Base-by-base conservation (phyloP, 2,888 invertebrate species). In the Andricus curvator region DNA sequence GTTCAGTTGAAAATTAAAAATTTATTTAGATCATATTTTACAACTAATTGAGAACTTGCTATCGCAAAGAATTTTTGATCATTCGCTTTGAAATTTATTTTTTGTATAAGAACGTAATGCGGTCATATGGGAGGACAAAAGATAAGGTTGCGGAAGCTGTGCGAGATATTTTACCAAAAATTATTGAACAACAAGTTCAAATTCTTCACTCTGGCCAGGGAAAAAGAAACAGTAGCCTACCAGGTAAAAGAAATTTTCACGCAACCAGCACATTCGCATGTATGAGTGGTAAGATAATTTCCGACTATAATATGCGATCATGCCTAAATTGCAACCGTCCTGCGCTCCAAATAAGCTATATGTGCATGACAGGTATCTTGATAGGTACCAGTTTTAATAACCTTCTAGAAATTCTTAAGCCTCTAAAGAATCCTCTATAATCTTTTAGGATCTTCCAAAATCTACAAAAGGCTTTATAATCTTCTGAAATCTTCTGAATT, bases 121-220 rank as follows among this genome's bases (percentile, higher is more conserved):
- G 13, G 13, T 41, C 67, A n/a, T 41, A 67, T 13, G 67, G 41
- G n/a, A 67, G 67, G 22, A 22, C 41, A 67, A 67, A 67, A 41
- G 11, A 67, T 20, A 67, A 20, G 1, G 11, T 67, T 67, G 20
- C 67, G 13, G 4, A 67, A 41, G 20, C 15, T 13, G 41, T 67
- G 9, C 20, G n/a, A 20, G 41, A 4, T 0, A 41, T 67, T n/a
- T 41, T 66, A 13, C 13, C 66, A n/a, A 29, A 41, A 66, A 66
- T 66, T 37, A 33, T 66, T 37, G 37, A 1, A 13, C 9, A 37
- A 8, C 29, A 33, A n/a, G 37, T 66, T 3, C 66, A 41, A 66
- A n/a, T 37, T 9, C 41, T 41, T 13, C 44, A n/a, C 41, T 67
- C 41, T 13, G 41, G 67, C 11, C 41, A 67, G 22, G 67, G 67